Base-by-base conservation (phyloP, 53 echinoderm and acorn worm species). In the Glandiceps talaboti region DNA sequence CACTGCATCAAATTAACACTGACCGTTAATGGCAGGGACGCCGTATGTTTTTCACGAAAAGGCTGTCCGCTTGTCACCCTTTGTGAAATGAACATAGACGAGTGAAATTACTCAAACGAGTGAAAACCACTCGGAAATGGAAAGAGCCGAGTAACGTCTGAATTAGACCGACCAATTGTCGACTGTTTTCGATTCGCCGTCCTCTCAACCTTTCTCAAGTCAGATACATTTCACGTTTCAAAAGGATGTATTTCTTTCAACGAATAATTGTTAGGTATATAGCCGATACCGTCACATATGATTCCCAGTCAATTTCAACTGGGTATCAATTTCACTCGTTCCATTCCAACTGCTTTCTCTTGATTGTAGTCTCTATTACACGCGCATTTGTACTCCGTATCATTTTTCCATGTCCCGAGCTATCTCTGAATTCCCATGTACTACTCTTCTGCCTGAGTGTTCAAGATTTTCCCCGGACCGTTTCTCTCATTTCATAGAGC, bases 11-110 rank as follows among this genome's bases (percentile, higher is more conserved):
- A 45, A 45, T 45, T 45, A 45, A 45, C 64, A 45, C 64, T 45
- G 20, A 45, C 64, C 64, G 64, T 45, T 45, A 45, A 45, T 45
- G 64, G 64, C 64, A 45, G 64, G 64, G 64, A 45, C 64, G 64
- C 64, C 64, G 64, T 45, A 20, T 79, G 79, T 79, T 79, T 79
- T 79, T 33, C 79, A 72, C n/a, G 14, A 73, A 72, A 64, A 80
- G 73, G 27, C n/a, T 79, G 80, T 30, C 72, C 30, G 80, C 27
- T 27, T 26, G 64, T 79, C 28, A 33, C 33, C 31, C 32, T 73
- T 30, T 27, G 29, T n/a, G 27, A 25, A 26, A 72, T 28, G 64
- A 29, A 64, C 80, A 29, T 30, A 30, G 73, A 29, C n/a, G 32
- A 27, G 28, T 80, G 72, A 80, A 25, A 28, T 28, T 73, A 28